phyloP scores from a whole-genome alignment of 2,113 vertebrate genomes.

The Cyprinodon brontotheroides region DNA sequence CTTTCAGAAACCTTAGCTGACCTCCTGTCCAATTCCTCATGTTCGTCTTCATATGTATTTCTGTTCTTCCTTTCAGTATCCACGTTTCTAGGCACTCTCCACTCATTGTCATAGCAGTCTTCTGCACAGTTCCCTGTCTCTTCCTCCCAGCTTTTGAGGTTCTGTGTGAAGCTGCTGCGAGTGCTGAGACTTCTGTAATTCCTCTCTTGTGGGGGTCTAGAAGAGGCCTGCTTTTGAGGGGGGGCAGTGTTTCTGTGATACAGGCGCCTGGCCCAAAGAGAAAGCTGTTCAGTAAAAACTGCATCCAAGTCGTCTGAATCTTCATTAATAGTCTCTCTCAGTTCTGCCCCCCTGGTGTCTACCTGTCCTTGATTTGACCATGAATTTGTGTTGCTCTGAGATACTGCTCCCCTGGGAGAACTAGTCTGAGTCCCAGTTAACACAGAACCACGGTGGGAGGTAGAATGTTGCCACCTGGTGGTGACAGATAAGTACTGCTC shows the following conservation, averaged over 20 bases:
- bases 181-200: slow-evolving; percentile 40
- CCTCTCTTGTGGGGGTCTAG: slow-evolving; percentile 18
- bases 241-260: slow-evolving; percentile 42
- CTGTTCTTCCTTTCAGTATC: slow-evolving; percentile 15
- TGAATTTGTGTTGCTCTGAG: slow-evolving; percentile 45
- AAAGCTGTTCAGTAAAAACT: slow-evolving; percentile 49
- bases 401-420: slow-evolving; percentile 20
- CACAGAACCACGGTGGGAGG: slow-evolving; percentile 38
- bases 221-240: slow-evolving; percentile 23
- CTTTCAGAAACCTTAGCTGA: slow-evolving; percentile 12
- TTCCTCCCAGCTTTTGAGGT: slow-evolving; percentile 23
- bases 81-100: slow-evolving; percentile 11
- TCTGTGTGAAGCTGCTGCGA: slow-evolving; percentile 41
- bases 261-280: slow-evolving; percentile 43
- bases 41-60: slow-evolving; percentile 18
- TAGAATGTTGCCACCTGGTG: slow-evolving; percentile 60
- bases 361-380: slow-evolving; percentile 59
- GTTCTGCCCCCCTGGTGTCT: slow-evolving; percentile 48
- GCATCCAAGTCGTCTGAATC: slow-evolving; percentile 69
- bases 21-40: slow-evolving; percentile 12
- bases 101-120: slow-evolving; percentile 13
- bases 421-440: slow-evolving; percentile 23
- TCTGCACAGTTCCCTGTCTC: slow-evolving; percentile 18
- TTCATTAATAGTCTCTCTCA: slow-evolving; percentile 53
- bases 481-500: slow-evolving; percentile 26